Conservation (phyloP, 2,888 invertebrate species). For the Plebejus argus region DNA sequence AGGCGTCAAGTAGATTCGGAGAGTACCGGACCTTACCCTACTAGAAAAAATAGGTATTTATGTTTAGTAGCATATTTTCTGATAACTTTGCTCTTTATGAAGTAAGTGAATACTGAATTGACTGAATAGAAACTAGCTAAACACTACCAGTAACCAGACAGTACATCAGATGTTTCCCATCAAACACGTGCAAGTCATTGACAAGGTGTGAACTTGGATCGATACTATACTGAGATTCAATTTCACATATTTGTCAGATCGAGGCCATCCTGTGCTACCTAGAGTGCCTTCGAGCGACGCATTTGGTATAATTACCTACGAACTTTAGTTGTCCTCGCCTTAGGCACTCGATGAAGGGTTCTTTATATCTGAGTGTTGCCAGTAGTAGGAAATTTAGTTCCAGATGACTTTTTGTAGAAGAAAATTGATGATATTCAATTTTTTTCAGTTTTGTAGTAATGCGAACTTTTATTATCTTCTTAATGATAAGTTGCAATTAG, state of each 20-base stretch:
- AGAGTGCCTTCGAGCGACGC: conserved; percentile 69
- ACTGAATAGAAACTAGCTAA: background rate
- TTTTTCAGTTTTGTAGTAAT: too few species aligned
- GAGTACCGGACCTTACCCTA: too few species aligned
- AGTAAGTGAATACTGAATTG: background rate
- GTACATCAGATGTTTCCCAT: conserved; percentile 1
- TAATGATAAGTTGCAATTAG: background rate
- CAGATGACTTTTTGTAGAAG: background rate
- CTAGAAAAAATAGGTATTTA: too few species aligned
- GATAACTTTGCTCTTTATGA: background rate
- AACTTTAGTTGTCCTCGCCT: conserved; percentile 74
- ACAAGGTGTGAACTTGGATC: conserved; percentile 21
- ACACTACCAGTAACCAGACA: background rate
- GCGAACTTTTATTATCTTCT: background rate
- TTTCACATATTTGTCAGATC: conserved; percentile 54
- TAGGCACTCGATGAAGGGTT: conserved; percentile 49
- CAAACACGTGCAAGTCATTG: conserved; percentile 36
- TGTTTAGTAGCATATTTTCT: too few species aligned
- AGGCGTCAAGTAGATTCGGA: too few species aligned
- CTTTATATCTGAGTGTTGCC: conserved; percentile 38
- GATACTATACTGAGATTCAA: conserved; percentile 64
- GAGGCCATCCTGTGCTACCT: conserved; percentile 69
- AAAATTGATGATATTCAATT: background rate
- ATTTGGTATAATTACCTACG: conserved; percentile 77
- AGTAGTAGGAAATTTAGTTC: background rate